Evolutionary conservation across 2,888 invertebrate genomes (phyloP), one percentile per base, ranked within the genome.

Genomic region (Matsumyia berberina): DNA sequence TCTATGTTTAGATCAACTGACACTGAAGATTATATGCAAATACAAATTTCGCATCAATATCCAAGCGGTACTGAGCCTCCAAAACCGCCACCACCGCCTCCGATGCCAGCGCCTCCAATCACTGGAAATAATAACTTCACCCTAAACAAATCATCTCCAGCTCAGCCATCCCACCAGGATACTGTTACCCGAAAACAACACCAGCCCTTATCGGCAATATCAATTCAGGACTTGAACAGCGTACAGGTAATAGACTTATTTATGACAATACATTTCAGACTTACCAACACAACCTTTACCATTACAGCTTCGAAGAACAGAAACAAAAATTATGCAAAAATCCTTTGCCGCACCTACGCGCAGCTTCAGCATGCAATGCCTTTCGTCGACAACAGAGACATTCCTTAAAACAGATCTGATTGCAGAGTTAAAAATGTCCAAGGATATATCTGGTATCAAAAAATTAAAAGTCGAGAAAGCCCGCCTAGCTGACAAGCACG

Each of bases 361-460:
- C 69, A 96, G 96, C 88, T 94, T 96, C 89, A 96, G 96, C 88
- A 93, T 96, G 90, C 95, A 95, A 90, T 95, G 95, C 88, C 91
- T 95, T 42, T 93, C 95, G 72, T 94, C 93, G 77, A 93, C 93
- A 82, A 92, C 93, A 49, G 96, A 96, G 86, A 94, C 95, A 53
- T 96, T 95, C 92, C 93, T 95, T 88, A 97, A 97, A 91, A 96
- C 95, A 29, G 97, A 97, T 91, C 92, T 98, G 57, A 98, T 98
- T 86, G 97, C 97, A 55, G 98, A 98, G 90, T 92, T 98, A 81
- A 98, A 98, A 92, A 95, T 97, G 93, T 97, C 97, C 51, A 97
- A 96, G 91, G 97, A 98, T 90, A 97, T 97, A 86, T 96, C 96
- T 0, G 98, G 98, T n/a, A 97, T 98, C 69, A 96, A 96, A 92